Percentiles rank a stretch among this genome's conserved stretches.
These are phyloP conservation scores for Linnaemya tessellans DNA, from an alignment of 2,888 invertebrate species.

Conservation along the genomic window DNA sequence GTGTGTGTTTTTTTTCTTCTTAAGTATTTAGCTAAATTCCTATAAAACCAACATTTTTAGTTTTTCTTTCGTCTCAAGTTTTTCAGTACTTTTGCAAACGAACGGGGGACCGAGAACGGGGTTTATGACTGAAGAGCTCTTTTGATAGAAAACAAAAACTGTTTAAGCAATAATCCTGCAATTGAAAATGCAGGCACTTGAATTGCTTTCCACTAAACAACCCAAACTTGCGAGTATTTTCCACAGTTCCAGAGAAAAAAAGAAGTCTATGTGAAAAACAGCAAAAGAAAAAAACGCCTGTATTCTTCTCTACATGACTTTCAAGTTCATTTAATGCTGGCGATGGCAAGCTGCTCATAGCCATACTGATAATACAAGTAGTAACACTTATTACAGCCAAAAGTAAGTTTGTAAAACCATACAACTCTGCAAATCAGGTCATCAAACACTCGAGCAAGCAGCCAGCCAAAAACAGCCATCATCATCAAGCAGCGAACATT, in stretches of 20 bases:
- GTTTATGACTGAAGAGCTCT: constrained; percentile 30
- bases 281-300: constrained; percentile 19
- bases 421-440: constrained; percentile 45
- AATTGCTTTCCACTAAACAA: constrained; percentile 12
- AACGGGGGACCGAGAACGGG: constrained; percentile 1
- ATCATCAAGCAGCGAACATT: constrained; percentile 34
- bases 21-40: constrained; percentile 37
- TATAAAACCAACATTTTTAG: constrained; percentile 1
- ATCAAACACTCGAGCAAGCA: constrained; percentile 13
- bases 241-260: not conserved
- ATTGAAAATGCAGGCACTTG: constrained; percentile 52
- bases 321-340: constrained; percentile 53
- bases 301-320: constrained; percentile 55
- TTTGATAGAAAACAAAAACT: not conserved
- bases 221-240: constrained; percentile 8
- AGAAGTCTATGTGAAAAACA: constrained; percentile 35
- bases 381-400: constrained; percentile 27
- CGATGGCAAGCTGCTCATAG: constrained; percentile 20
- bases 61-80: constrained; percentile 28
- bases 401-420: not conserved
- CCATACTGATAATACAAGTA: constrained; percentile 5
- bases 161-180: constrained; percentile 56
- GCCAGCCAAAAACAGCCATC: constrained; percentile 34
- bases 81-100: constrained; percentile 21
- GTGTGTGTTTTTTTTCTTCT: not conserved